These are phyloP conservation scores for Ammodytes dubius DNA, from an alignment of 2,113 vertebrate genomes.

Conservation along the genomic window DNA sequence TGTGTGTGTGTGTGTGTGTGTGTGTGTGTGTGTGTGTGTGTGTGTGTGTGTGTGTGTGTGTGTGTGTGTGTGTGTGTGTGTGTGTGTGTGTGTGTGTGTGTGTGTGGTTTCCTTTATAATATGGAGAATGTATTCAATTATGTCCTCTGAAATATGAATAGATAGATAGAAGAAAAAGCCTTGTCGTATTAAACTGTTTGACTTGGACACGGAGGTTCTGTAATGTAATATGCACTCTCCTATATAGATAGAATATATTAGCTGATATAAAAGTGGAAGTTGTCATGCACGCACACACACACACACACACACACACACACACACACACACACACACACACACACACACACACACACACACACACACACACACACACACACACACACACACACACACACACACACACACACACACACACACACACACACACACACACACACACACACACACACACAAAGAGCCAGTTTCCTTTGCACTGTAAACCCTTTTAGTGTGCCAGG, in stretches of 20 bases:
- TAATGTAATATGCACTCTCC: neutral
- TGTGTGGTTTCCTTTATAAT: neutral
- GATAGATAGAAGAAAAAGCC: neutral
- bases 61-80: too few relatives aligned
- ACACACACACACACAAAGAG: neutral
- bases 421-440: neutral
- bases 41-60: too few relatives aligned
- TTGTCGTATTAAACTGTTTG: neutral
- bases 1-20: too few relatives aligned
- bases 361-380: neutral
- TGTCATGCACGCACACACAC: neutral
- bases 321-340: neutral
- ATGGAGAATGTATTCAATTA: neutral
- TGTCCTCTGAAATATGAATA: neutral
- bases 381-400: constrained; percentile 12
- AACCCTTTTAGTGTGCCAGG: constrained; percentile 12
- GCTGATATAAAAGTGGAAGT: neutral
- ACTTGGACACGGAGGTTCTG: neutral
- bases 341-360: neutral
- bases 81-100: too few relatives aligned
- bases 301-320: constrained; percentile 9
- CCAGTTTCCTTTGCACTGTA: neutral
- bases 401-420: neutral
- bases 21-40: too few relatives aligned
- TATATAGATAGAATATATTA: neutral